Evolutionary conservation across 1,140 invertebrate genomes (phyloP), one percentile per base, ranked within the genome.

Genomic region (Hylaeus anthracinus): DNA sequence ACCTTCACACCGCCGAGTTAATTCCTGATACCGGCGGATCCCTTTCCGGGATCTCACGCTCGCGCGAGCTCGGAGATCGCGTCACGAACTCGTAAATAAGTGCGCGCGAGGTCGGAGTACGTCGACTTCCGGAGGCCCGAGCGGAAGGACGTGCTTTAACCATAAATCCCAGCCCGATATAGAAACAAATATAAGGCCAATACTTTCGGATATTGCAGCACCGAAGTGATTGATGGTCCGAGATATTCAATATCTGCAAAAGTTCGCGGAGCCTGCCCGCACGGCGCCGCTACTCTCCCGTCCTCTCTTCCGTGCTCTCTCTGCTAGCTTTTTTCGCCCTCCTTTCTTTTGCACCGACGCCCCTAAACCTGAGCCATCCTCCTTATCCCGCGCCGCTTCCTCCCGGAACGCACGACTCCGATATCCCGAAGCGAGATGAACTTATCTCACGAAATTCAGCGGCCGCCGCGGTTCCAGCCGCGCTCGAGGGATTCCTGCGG

Each of bases 211-310:
- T 92, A 93, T 92, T 93, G 91, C 84, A 81, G 73, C 79, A 76
- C 78, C 69, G 65, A 70, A 79, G 85, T 92, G 91, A 92, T 92
- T 92, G 92, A 92, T 92, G 90, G 90, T 91, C 88, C 90, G 84
- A 90, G 91, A 92, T 92, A 92, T 92, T 92, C 89, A 92, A 92
- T 92, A 91, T 92, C 90, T 92, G 89, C 87, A 79, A 91, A 92
- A 92, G 84, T 91, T 92, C 64, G 78, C 72, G 55, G 55, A 65
- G 71, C 71, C 75, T 74, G 72, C 53, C 76, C 63, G 69, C 78
- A 71, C 55, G 56, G 70, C 84, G 80, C 72, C 70, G 72, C 41
- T 71, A 76, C 75, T 76, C 72, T 74, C 61, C 72, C 10, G 58
- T 45, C 43, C 5, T 51, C n/a, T 41, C 65, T 2, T 45, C 15